phyloP scores from a whole-genome alignment of 1,140 invertebrate species.

The Tetraneura akinire region DNA sequence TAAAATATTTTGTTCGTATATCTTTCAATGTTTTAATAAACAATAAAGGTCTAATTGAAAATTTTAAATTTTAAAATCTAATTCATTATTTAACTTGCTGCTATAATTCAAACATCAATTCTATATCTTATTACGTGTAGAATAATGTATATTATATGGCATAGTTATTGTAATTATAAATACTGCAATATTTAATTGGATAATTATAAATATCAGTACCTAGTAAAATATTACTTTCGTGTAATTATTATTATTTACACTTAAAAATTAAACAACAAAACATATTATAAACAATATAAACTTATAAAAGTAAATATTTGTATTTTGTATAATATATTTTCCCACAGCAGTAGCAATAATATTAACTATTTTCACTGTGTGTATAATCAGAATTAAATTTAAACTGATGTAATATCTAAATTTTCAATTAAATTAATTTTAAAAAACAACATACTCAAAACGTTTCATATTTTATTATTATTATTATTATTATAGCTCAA shows the following conservation, averaged over 20 bases:
- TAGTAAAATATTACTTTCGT: neutral
- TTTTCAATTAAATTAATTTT: too few species aligned
- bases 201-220: neutral
- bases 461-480: too few species aligned
- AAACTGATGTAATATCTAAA: too few species aligned
- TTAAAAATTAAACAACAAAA: neutral
- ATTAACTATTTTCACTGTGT: neutral
- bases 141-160: too few species aligned
- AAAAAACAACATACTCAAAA: too few species aligned
- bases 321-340: neutral
- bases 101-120: too few species aligned
- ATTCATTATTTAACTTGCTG: too few species aligned
- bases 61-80: too few species aligned
- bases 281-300: too few species aligned
- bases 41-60: too few species aligned
- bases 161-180: neutral
- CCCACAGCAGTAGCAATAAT: neutral
- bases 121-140: too few species aligned
- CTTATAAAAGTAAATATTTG: neutral
- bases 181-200: neutral
- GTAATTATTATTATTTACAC: neutral
- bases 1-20: neutral
- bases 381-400: neutral
- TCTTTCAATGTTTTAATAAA: neutral
- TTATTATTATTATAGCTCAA: too few species aligned